A percentile compares a stretch with the other conserved stretches of the same genome.
phyloP scores from a whole-genome alignment of 2,888 invertebrate species.

The Dascillus cervinus region DNA sequence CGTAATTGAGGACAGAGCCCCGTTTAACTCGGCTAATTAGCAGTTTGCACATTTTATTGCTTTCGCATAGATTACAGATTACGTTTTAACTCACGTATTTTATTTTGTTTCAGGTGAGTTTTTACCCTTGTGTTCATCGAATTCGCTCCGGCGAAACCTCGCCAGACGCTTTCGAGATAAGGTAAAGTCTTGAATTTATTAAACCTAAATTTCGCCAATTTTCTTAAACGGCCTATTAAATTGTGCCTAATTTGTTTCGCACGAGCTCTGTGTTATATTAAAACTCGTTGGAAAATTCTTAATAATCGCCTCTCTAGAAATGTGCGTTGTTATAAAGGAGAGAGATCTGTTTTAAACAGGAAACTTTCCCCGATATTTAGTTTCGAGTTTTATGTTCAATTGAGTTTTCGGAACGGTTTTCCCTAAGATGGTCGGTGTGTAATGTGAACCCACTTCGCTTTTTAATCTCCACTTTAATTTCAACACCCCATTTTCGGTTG shows the following conservation, averaged over 20 bases:
- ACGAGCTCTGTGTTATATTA: slow-evolving; percentile 36
- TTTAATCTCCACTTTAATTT: slow-evolving; percentile 43
- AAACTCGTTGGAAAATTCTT: slow-evolving; percentile 36
- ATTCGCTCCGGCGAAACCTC: slow-evolving; percentile 6
- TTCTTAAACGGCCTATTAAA: slow-evolving; percentile 42
- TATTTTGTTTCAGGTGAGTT: slow-evolving; percentile 37
- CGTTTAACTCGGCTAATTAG: slow-evolving; percentile 11
- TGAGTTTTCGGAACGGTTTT: slow-evolving; percentile 29
- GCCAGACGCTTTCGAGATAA: slow-evolving; percentile 35
- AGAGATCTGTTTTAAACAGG: too few species aligned
- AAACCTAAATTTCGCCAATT: slow-evolving; percentile 42
- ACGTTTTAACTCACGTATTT: slow-evolving; percentile 16
- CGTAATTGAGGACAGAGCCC: slow-evolving; percentile 10
- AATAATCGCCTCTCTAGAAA: slow-evolving; percentile 23
- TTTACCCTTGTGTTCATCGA: slow-evolving; percentile 6
- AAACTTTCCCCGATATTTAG: slow-evolving; percentile 22
- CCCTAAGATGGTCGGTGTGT: slow-evolving; percentile 22
- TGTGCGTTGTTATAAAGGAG: too few species aligned
- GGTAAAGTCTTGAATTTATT: slow-evolving; percentile 43
- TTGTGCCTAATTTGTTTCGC: slow-evolving; percentile 43
- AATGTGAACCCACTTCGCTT: slow-evolving; percentile 33
- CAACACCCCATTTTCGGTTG: slow-evolving; percentile 42
- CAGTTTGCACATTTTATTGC: slow-evolving; percentile 13
- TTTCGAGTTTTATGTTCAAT: slow-evolving; percentile 39
- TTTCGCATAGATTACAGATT: slow-evolving; percentile 11